Base-by-base conservation (phyloP, 2,888 invertebrate species). In the Drosophila demipolita region DNA sequence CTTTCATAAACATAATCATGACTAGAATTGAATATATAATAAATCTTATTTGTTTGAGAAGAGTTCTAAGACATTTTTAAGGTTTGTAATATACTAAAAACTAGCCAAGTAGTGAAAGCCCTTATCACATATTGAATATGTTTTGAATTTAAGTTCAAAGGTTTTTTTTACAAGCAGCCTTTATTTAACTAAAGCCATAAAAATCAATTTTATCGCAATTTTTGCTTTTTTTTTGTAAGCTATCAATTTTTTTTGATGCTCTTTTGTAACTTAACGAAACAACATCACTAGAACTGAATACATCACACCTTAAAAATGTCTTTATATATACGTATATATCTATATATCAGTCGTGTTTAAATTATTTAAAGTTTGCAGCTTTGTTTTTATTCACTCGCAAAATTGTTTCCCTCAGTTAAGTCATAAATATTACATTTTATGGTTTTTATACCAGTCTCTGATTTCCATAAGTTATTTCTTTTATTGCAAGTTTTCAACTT, bases 241-340 rank as follows among this genome's bases (percentile, higher is more conserved):
- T 45, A 12, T 12, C 42, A 45, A 20, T 20, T 32, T 23, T 12
- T 42, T 36, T 11, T 26, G 2, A 32, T 29, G 11, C 3, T 4
- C 20, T 42, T 15, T 48, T 8, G 0, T 5, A 38, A 72, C 66
- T 78, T 29, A 36, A 29, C n/a, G 35, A 54, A 17, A 12, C 0
- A 45, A 17, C 0, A 40, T 8, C 17, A 8, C 17, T 38, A 38
- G 8, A 38, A 17, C 9, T 38, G 17, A 29, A 29, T 5, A 29
- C 29, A 29, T 0, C 29, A 29, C 6, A 29, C 6, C 0, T 29
- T 29, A 29, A 6, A 29, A 6, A 26, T 29, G 0, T 29, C 5
- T 29, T 0, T 29, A 29, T 29, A 29, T 29, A 29, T 29, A 29
- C 6, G 0, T 29, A 29, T 29, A 29, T 29, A 29, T 29, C 6